These are phyloP conservation scores for Apamea anceps DNA, from an alignment of 2,888 invertebrate genomes.

Conservation along the genomic window DNA sequence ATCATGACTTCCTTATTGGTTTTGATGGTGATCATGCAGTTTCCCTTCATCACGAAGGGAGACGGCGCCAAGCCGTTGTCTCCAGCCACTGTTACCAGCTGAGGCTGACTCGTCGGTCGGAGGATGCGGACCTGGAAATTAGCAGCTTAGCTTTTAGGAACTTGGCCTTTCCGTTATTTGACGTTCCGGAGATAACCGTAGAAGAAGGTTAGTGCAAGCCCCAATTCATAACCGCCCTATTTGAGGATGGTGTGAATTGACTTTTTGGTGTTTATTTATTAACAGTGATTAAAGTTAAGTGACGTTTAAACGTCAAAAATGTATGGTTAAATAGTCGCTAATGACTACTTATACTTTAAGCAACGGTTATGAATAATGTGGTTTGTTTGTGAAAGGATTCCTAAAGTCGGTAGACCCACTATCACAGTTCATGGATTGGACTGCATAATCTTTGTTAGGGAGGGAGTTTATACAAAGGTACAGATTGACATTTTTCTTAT, in stretches of 20 bases:
- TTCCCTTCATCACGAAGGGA: slow-evolving; percentile 97
- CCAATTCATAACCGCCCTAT: neutral
- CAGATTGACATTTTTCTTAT: neutral
- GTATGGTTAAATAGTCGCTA: too few relatives aligned
- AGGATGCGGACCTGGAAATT: slow-evolving; percentile 91
- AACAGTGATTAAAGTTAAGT: too few relatives aligned
- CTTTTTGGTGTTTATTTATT: neutral
- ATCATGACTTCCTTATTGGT: slow-evolving; percentile 95
- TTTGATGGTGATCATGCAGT: slow-evolving; percentile 96
- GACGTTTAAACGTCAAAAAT: too few relatives aligned
- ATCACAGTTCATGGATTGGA: neutral
- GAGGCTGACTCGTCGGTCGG: slow-evolving; percentile 92
- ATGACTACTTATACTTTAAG: too few relatives aligned
- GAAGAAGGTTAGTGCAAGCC: neutral
- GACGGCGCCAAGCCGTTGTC: slow-evolving; percentile 93
- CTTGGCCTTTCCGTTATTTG: neutral
- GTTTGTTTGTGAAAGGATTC: neutral
- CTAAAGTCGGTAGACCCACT: neutral
- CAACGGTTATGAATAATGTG: too few relatives aligned
- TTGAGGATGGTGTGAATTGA: neutral
- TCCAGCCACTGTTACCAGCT: slow-evolving; percentile 95
- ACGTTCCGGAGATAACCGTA: neutral
- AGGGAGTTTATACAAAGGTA: neutral
- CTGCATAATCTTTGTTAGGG: neutral
- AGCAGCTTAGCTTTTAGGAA: neutral